Percentiles rank a stretch among this genome's conserved stretches.
Conservation (phyloP, 2,888 invertebrate species). For the Trimorus sp. region DNA sequence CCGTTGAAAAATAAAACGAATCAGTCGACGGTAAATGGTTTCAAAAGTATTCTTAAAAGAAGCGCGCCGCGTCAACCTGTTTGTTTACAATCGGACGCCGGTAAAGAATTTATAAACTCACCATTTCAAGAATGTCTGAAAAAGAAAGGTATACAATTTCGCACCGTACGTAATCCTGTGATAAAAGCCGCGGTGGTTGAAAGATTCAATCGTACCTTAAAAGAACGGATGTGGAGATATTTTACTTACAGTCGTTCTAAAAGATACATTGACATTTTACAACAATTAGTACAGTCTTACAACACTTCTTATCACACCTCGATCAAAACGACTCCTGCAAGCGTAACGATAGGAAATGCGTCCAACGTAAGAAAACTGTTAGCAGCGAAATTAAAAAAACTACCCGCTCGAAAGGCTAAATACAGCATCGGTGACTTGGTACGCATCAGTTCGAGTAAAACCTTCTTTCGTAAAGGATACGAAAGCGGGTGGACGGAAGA, state of each 20-base stretch:
- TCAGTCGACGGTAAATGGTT: constrained; percentile 49
- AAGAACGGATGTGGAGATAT: constrained; percentile 58
- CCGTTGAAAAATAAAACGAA: constrained; percentile 9
- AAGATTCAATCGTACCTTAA: constrained; percentile 40
- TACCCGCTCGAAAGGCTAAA: too few relatives aligned
- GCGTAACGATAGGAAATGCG: constrained; percentile 19
- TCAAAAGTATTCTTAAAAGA: constrained; percentile 22
- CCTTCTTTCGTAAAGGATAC: constrained; percentile 16
- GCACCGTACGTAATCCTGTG: neutral
- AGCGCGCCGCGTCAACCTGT: constrained; percentile 11
- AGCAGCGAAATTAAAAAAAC: too few relatives aligned
- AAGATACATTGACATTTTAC: constrained; percentile 69
- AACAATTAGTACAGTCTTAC: constrained; percentile 57
- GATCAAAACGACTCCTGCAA: constrained; percentile 14
- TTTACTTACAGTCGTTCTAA: constrained; percentile 35
- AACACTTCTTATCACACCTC: constrained; percentile 29
- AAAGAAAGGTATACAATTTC: neutral
- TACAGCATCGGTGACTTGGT: constrained; percentile 6
- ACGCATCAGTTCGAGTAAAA: constrained; percentile 11
- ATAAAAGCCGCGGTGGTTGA: neutral
- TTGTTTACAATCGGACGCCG: constrained; percentile 67
- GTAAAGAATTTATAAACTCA: constrained; percentile 65
- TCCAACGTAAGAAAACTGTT: neutral
- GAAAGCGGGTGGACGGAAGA: neutral
- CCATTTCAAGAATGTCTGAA: neutral